Percentiles rank a stretch among this genome's conserved stretches.
These are phyloP conservation scores for Drosophila insularis DNA, from an alignment of 1,140 invertebrate genomes.

Conservation along the genomic window DNA sequence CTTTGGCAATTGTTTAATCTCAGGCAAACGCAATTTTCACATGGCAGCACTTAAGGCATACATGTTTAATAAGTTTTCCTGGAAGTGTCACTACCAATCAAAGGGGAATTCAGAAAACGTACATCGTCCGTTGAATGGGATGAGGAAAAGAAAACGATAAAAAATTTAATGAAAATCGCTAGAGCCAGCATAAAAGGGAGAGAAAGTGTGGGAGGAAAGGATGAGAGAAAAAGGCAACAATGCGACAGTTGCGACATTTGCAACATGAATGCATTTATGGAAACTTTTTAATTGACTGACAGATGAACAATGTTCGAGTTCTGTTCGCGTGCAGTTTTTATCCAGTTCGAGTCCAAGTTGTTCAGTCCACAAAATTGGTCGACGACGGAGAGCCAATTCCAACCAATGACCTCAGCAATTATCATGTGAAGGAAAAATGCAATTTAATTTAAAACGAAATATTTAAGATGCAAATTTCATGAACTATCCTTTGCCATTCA, in stretches of 20 bases:
- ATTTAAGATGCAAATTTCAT: slow-evolving; percentile 6
- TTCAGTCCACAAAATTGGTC: neutral
- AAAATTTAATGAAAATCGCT: slow-evolving; percentile 44
- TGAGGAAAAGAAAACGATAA: slow-evolving; percentile 25
- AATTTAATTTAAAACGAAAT: slow-evolving; percentile 4
- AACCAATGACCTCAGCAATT: neutral
- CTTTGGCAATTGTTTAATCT: slow-evolving; percentile 4
- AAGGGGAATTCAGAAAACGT: neutral
- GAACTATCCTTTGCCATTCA: neutral
- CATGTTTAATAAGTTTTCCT: slow-evolving; percentile 2
- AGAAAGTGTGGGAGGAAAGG: slow-evolving; percentile 16
- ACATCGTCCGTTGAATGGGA: neutral
- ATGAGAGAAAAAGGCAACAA: neutral
- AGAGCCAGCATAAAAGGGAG: slow-evolving; percentile 2
- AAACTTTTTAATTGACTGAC: slow-evolving; percentile 67
- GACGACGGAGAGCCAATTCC: neutral
- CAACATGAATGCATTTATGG: slow-evolving; percentile 55
- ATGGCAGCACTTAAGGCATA: slow-evolving; percentile 7
- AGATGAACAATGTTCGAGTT: slow-evolving; percentile 39
- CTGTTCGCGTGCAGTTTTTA: neutral
- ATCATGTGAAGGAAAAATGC: slow-evolving; percentile 4
- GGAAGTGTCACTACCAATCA: slow-evolving; percentile 6
- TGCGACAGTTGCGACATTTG: slow-evolving; percentile 32
- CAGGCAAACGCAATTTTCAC: slow-evolving; percentile 5
- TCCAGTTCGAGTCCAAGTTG: neutral